Conservation (phyloP, 2,797 vertebrate species). For the Rhinoraja longicauda region DNA sequence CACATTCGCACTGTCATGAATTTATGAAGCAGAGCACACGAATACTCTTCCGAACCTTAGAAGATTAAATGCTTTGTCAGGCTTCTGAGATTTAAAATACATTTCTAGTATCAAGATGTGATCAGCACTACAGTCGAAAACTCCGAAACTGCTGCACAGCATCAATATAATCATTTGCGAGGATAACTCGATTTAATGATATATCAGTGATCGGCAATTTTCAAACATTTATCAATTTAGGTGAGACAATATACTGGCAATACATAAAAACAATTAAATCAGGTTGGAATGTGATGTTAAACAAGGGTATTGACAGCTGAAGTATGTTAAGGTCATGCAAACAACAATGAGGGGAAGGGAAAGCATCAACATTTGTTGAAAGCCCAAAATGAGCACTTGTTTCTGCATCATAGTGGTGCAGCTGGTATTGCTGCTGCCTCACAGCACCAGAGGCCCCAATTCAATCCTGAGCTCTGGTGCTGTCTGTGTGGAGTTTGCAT, state of each 20-base stretch:
- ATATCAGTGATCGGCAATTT: background rate
- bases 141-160: slow-evolving; percentile 16
- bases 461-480: too few relatives aligned
- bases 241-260: background rate
- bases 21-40: slow-evolving; percentile 14
- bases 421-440: too few relatives aligned
- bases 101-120: background rate
- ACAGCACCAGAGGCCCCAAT: too few relatives aligned
- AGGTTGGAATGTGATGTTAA: background rate
- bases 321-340: background rate
- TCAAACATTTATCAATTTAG: background rate
- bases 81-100: slow-evolving; percentile 8
- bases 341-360: too few relatives aligned
- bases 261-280: background rate
- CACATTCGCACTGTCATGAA: background rate
- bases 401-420: background rate
- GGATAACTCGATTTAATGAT: background rate
- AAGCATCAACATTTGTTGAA: background rate
- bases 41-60: background rate
- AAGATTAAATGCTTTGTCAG: slow-evolving; percentile 6
- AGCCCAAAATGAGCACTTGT: background rate
- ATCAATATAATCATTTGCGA: background rate
- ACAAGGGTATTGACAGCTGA: background rate
- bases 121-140: background rate
- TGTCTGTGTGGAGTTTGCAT: too few relatives aligned